Base-by-base conservation (phyloP, 35 echinoderm and acorn worm genomes). In the Strongylocentrotus purpuratus region DNA sequence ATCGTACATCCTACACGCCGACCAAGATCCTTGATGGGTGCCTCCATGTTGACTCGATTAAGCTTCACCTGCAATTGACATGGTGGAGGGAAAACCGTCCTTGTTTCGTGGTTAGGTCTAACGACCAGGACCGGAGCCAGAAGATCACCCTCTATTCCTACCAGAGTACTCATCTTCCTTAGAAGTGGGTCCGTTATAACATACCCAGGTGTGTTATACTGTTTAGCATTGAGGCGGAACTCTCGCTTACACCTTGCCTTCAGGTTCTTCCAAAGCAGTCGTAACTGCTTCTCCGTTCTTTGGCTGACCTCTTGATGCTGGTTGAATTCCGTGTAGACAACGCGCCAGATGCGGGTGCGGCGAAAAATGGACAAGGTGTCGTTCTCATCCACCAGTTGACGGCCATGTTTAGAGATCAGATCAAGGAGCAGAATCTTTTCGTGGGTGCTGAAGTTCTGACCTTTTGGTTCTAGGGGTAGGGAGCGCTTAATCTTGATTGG, bases 251-350 rank as follows among this genome's bases (percentile, higher is more conserved):
- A 93, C 20, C 48, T 93, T 18, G 91, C 91, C 48, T 93, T 93
- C 91, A 93, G 48, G 91, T 93, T 93, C 91, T 93, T 93, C 91
- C 91, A 93, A 32, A 93, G 48, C 17, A 93, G 91, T 13, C 48
- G 45, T 25, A 93, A 32, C 48, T 93, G 91, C 47, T 93, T 93
- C 48, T 93, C 91, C 13, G 91, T 46, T 13, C 91, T 17, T 48
- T 93, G n/a, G 91, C 46, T 93, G 48, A 93, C 91, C 20, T 17
- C 46, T 13, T 93, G 45, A 14, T 93, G 91, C 4, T 46, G 91
- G 48, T 93, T 93, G 48, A 46, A 93, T n/a, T 93, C 91, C 91
- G 48, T n/a, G 25, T 55, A 58, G 45, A 93, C 46, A 4, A 50
- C 48, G 35, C 91, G 91, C 91, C 91, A 93, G 46, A 93, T 58